Evolutionary conservation across 2,797 vertebrate species (phyloP).

Genomic region (Acanthopagrus latus): DNA sequence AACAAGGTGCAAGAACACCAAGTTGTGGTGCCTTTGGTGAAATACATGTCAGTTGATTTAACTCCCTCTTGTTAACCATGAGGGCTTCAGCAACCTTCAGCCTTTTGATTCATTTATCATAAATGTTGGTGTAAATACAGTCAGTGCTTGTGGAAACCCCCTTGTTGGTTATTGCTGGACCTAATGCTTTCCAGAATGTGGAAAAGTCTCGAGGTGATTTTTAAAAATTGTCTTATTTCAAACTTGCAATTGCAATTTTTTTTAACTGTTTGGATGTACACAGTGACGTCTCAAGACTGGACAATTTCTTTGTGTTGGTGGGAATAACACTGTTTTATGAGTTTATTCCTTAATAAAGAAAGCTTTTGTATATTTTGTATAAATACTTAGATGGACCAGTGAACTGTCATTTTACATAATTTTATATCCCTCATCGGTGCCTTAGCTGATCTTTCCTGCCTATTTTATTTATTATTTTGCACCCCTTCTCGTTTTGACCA

Average conservation of each 20-base stretch:
- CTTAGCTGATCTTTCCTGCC: constrained; percentile 27
- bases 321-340: constrained; percentile 39
- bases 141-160: constrained; percentile 1
- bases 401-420: constrained; percentile 58
- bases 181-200: constrained; percentile 5
- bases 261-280: constrained; percentile 24
- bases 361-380: constrained; percentile 56
- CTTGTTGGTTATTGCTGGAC: not conserved
- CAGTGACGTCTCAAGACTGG: constrained; percentile 14
- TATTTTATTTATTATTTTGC: constrained; percentile 81
- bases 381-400: constrained; percentile 35
- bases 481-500: constrained; percentile 32
- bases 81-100: not conserved
- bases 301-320: constrained; percentile 35
- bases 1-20: not conserved
- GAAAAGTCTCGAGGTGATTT: not conserved
- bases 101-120: not conserved
- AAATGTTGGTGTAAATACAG: constrained; percentile 7
- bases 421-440: constrained; percentile 50
- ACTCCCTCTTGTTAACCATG: not conserved
- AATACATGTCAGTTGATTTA: not conserved
- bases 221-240: constrained; percentile 27
- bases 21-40: constrained; percentile 16
- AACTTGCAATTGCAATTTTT: constrained; percentile 38
- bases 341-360: constrained; percentile 42